Evolutionary conservation across 92 coral and sea anemone species (phyloP), one percentile per base, ranked within the genome.

Genomic region (Porites rus): DNA sequence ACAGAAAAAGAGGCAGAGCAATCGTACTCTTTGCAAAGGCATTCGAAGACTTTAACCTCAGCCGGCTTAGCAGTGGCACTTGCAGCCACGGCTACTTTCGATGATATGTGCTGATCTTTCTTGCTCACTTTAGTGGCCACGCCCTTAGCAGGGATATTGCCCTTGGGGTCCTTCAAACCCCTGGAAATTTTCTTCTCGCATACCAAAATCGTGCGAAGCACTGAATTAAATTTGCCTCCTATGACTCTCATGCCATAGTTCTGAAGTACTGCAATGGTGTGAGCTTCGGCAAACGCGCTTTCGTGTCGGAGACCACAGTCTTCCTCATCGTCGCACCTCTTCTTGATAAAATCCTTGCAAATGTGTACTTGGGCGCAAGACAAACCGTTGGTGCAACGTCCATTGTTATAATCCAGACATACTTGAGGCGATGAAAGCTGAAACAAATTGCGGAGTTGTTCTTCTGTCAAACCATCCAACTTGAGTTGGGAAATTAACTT

Each of bases 21-120:
- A 72, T 76, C 70, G 63, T 82, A 91, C 3, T 91, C 93, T 28
- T 62, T 87, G 85, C 93, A 91, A 21, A 91, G 51, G n/a, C 77
- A 20, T 43, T 91, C 91, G 72, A 87, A 91, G 62, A 91, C 91
- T 70, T 69, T 69, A 10, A 22, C 66, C 52, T 90, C 93, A 17
- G 87, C 86, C 2, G 92, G 79, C 9, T 68, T 31, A 8, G n/a
- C 4, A 22, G 46, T 52, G 50, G 46, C 46, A 38, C 11, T 61
- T 4, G 16, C 85, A 62, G 58, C 46, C 12, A 53, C 19, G 5
- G 1, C 46, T 16, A 2, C 51, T 22, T 51, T 24, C 1, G 64
- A 21, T 1, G 74, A 31, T 12, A 21, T 18, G 13, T 21, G 19
- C 52, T 20, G 20, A 14, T 43, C 2, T 31, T 7, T 5, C 56